Evolutionary conservation across 2,113 vertebrate genomes (phyloP), one percentile per base, ranked within the genome.

Genomic region (Bambusicola thoracicus): DNA sequence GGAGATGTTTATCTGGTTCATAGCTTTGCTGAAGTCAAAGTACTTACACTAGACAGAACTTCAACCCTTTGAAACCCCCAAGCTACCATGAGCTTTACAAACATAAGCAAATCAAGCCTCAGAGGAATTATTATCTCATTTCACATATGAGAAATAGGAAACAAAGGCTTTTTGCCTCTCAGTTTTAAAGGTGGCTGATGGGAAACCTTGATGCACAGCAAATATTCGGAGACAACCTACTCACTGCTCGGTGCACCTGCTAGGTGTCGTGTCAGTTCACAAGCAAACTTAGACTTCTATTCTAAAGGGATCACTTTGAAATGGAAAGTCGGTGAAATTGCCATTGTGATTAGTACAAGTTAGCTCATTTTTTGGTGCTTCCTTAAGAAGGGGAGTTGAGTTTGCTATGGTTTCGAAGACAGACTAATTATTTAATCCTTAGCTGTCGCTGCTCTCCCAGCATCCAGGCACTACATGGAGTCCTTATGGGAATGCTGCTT

Each of bases 21-120:
- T 90, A 92, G 89, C 72, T 91, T 87, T 92, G 56, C 79, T 95
- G 91, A 95, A 94, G 82, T 87, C 87, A 81, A 30, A 5, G 30
- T 85, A 58, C 40, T 88, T 70, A 61, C 16, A 61, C 76, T 30
- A 89, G 68, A 43, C 51, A 85, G 46, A 87, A 92, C 10, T 36
- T 56, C 67, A 85, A 36, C 36, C 78, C 44, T 92, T 89, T 77
- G 41, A 92, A 92, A 81, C 80, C 82, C 15, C 34, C 17, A 74
- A 77, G 81, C 56, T 80, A 80, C 46, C 6, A 36, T 0, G 1
- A 40, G 46, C 63, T 83, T 75, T 87, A 87, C 38, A 81, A 91
- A 68, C 12, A 67, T 67, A 61, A 87, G 76, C 58, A 74, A 77
- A 74, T 67, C 38, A 41, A 74, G n/a, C 32, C 68, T 72, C 67